A percentile compares a stretch with the other conserved stretches of the same genome.
These are phyloP conservation scores for Eurytoma californica DNA, from an alignment of 2,888 invertebrate species.

Conservation along the genomic window DNA sequence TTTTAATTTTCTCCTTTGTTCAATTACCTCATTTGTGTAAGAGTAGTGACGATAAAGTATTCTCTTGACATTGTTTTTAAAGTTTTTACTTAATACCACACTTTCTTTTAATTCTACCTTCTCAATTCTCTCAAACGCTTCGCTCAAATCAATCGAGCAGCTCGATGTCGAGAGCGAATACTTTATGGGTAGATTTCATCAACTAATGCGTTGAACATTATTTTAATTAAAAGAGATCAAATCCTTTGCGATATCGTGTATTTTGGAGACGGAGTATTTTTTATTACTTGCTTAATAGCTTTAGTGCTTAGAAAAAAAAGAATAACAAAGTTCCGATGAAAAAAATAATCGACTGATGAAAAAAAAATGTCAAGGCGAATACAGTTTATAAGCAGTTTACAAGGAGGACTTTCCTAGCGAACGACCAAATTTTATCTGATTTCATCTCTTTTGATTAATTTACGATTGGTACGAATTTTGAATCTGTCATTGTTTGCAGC, in stretches of 20 bases:
- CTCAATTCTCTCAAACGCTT: too few relatives aligned
- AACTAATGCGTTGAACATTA: neutral
- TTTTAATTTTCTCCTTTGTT: conserved; percentile 25
- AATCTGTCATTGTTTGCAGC: too few relatives aligned
- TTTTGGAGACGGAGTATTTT: conserved; percentile 25
- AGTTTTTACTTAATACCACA: conserved; percentile 8
- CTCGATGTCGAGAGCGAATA: neutral
- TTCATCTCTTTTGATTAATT: conserved; percentile 24
- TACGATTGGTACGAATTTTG: too few relatives aligned
- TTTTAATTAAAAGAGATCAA: conserved; percentile 20
- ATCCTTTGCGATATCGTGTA: conserved; percentile 10
- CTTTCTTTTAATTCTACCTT: neutral
- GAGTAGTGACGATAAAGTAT: conserved; percentile 24
- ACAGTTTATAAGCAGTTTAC: neutral
- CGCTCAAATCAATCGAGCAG: neutral
- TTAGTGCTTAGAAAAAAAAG: neutral
- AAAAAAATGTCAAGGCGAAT: conserved; percentile 18
- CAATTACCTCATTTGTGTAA: conserved; percentile 38
- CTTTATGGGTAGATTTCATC: neutral
- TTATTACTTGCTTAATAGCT: conserved; percentile 7
- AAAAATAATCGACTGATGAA: conserved; percentile 17
- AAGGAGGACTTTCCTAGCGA: conserved; percentile 1
- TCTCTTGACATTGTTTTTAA: conserved; percentile 15
- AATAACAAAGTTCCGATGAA: conserved; percentile 15
- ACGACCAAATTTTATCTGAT: conserved; percentile 7